Evolutionary conservation across 1,140 invertebrate species (phyloP), one percentile per base, ranked within the genome.

Genomic region (Drosophila hydei): DNA sequence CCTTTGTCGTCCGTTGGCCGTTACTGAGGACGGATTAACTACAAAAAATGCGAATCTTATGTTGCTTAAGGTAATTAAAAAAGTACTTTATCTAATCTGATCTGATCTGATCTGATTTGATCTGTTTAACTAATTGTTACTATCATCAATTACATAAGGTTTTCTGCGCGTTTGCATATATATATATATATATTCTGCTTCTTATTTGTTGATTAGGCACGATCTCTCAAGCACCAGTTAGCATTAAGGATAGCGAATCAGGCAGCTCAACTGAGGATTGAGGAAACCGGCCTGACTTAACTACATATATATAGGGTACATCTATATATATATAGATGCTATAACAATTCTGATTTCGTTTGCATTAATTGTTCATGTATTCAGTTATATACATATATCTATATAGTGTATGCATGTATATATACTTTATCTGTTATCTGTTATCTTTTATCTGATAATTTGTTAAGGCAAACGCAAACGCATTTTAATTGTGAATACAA

Each of bases 21-120:
- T 85, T 85, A 50, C 47, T 88, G 47, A 87, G 81, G 81, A 87
- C 81, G 81, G 81, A 87, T 88, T 88, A 81, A 81, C 81, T 87
- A 87, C 78, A 87, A 87, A 85, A 87, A 85, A 85, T 84, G 79
- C 79, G 75, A 83, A 60, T 55, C 40, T 71, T 72, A 55, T 33
- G 30, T 80, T 83, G 61, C 75, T 72, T 51, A 75, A 60, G 51
- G 19, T 69, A 50, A 51, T 38, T 42, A 58, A 52, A 67, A 69
- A 69, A 52, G 30, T 61, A 16, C 42, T 9, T 48, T 47, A 48
- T 61, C 23, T 38, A 36, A 33, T 12, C 11, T 45, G 48, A n/a
- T n/a, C n/a, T n/a, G n/a, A n/a, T n/a, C n/a, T n/a, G n/a, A n/a
- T n/a, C n/a, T n/a, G n/a, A n/a, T n/a, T n/a, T 38, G 45, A 33